Evolutionary conservation across 2,888 invertebrate species (phyloP).

Genomic region (Chrysopilus asiliformis): DNA sequence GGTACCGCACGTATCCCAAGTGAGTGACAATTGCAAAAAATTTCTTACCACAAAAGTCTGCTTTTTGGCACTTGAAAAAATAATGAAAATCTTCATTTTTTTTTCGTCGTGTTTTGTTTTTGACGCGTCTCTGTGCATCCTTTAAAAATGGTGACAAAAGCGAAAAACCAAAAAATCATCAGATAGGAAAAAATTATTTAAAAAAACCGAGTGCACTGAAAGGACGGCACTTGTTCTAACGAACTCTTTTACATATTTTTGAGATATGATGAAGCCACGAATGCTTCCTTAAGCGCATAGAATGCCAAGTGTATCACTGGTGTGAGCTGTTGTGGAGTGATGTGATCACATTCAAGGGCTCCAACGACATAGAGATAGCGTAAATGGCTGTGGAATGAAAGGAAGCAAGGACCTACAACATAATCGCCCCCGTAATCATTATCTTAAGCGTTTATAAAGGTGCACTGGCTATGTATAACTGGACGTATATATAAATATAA

Average conservation of each 20-base stretch:
- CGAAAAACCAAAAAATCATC: too few relatives aligned
- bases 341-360: slow-evolving; percentile 4
- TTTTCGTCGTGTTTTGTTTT: too few relatives aligned
- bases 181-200: too few relatives aligned
- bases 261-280: slow-evolving; percentile 4
- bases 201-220: slow-evolving; percentile 9
- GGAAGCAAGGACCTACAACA: slow-evolving; percentile 3
- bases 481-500: too few relatives aligned
- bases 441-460: too few relatives aligned
- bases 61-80: slow-evolving; percentile 11
- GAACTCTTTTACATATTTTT: slow-evolving; percentile 10
- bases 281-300: neutral
- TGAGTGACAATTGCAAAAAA: slow-evolving; percentile 10
- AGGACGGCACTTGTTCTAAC: slow-evolving; percentile 10
- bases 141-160: too few relatives aligned
- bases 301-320: too few relatives aligned
- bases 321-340: slow-evolving; percentile 2
- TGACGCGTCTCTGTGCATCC: too few relatives aligned
- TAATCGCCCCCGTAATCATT: slow-evolving; percentile 6
- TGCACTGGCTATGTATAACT: too few relatives aligned
- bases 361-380: neutral
- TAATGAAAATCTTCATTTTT: too few relatives aligned
- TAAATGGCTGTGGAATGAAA: slow-evolving; percentile 3
- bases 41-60: slow-evolving; percentile 9
- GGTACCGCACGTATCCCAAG: too few relatives aligned